A percentile compares a stretch with the other conserved stretches of the same genome.
Evolutionary conservation across 2,797 vertebrate species (phyloP).

Genomic region (Eulemur albifrons): DNA sequence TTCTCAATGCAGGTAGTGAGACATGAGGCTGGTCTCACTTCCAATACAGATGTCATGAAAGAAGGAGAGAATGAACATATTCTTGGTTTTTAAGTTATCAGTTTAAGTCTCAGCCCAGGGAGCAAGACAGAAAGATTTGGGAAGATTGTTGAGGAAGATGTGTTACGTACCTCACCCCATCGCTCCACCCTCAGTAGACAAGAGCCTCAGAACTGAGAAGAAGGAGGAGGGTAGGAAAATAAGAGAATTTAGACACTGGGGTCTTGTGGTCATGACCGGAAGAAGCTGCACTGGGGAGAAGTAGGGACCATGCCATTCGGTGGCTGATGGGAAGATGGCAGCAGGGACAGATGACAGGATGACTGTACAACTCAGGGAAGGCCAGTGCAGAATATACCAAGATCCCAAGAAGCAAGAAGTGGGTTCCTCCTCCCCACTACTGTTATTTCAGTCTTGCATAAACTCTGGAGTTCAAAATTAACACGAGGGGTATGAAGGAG

Average conservation of each 20-base stretch:
- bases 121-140: constrained; percentile 11
- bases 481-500: not conserved
- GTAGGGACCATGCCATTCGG: not conserved
- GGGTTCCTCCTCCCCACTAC: not conserved
- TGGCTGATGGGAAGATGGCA: not conserved
- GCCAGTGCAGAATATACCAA: not conserved
- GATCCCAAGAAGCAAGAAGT: constrained; percentile 8
- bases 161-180: not conserved
- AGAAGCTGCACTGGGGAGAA: not conserved
- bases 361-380: not conserved
- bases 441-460: constrained; percentile 21
- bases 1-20: not conserved
- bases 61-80: not conserved
- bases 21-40: not conserved
- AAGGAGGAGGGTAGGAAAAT: not conserved
- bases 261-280: not conserved
- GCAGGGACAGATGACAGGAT: not conserved
- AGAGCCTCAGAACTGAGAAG: not conserved
- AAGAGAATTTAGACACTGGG: not conserved
- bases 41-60: not conserved
- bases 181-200: not conserved
- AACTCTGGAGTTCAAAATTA: constrained; percentile 49
- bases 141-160: not conserved
- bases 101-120: constrained; percentile 22
- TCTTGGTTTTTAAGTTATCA: constrained; percentile 4